These are phyloP conservation scores for Asbolus verrucosus DNA, from an alignment of 1,140 invertebrate species.

Conservation along the genomic window DNA sequence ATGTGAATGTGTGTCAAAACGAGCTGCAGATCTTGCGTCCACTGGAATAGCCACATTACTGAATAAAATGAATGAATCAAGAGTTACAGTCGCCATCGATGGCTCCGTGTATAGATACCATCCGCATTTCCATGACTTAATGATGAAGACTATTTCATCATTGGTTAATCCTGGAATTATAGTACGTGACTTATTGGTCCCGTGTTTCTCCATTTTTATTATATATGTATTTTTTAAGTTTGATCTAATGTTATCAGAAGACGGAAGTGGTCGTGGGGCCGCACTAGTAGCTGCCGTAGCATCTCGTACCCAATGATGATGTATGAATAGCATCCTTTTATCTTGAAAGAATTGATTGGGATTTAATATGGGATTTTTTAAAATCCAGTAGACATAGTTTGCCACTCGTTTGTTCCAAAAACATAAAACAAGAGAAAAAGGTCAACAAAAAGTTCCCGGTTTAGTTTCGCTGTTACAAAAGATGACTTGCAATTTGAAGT, in stretches of 20 bases:
- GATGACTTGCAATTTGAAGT: no score
- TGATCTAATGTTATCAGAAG: conserved; percentile 95
- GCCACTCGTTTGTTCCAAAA: no score
- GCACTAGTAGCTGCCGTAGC: conserved; percentile 96
- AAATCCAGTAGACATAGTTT: no score
- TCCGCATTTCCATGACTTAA: conserved; percentile 95
- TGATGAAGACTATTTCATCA: conserved; percentile 90
- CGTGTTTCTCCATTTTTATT: no score
- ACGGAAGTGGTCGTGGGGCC: conserved; percentile 97
- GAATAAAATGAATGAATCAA: conserved; percentile 86
- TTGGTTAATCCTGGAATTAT: conserved; percentile 73
- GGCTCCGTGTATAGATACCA: conserved; percentile 99
- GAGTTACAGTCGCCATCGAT: conserved; percentile 95
- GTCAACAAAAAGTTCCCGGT: no score
- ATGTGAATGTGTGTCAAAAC: conserved; percentile 88
- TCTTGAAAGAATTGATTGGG: no score
- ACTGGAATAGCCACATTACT: conserved; percentile 85
- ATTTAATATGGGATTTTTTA: no score
- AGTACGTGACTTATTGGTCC: no score
- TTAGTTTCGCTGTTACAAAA: no score
- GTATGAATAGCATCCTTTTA: no score
- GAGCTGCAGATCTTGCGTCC: conserved; percentile 94
- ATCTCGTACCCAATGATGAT: conserved; percentile 59
- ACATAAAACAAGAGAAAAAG: no score
- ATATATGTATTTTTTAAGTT: conserved; percentile 81